These are phyloP conservation scores for Forbesichthys papilliferus DNA, from an alignment of 2,113 vertebrate genomes.

Conservation along the genomic window DNA sequence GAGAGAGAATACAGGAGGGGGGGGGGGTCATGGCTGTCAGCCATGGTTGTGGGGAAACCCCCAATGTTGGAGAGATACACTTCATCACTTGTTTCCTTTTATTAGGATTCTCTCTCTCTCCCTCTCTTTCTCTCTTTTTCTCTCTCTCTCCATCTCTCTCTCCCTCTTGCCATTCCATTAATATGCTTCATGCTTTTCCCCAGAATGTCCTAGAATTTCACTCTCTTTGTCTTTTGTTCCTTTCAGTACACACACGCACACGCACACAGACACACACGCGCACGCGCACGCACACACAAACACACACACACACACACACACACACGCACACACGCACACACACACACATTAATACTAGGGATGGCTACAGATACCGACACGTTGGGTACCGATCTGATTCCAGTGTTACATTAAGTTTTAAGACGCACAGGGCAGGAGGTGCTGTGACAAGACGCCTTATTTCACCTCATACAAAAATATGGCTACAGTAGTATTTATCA, in stretches of 20 bases:
- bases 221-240: background rate
- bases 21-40: background rate
- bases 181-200: too few relatives aligned
- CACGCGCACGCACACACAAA: background rate
- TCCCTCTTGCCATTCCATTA: background rate
- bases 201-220: background rate
- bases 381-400: too few relatives aligned
- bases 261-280: background rate
- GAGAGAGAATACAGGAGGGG: background rate
- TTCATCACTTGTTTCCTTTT: background rate
- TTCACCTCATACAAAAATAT: too few relatives aligned
- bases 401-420: too few relatives aligned
- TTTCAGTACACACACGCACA: background rate
- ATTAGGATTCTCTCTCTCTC: background rate
- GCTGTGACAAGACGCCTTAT: too few relatives aligned
- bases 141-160: background rate
- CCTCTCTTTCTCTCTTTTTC: conserved; percentile 3
- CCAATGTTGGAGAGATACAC: background rate
- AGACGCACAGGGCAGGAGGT: too few relatives aligned
- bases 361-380: too few relatives aligned
- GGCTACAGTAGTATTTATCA: too few relatives aligned
- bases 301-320: background rate
- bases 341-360: background rate
- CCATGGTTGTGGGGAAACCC: background rate
- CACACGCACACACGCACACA: background rate